Percentiles rank a stretch among this genome's conserved stretches.
Evolutionary conservation across 2,797 vertebrate species (phyloP).

Genomic region (Cichlasoma orientale): DNA sequence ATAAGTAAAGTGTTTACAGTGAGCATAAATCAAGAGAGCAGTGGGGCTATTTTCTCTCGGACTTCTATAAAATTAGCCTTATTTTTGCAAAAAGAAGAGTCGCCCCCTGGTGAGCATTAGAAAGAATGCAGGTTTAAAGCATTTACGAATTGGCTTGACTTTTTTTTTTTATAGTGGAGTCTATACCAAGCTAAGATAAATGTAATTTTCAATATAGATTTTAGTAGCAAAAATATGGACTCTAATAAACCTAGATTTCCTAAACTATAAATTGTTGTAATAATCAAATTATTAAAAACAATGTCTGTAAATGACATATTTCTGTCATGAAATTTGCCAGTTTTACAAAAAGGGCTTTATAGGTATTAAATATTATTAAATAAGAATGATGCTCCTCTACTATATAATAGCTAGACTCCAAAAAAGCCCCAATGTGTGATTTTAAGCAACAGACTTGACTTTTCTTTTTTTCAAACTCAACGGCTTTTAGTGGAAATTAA

Average conservation of each 20-base stretch:
- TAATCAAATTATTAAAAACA: neutral
- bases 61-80: neutral
- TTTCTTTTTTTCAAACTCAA: slow-evolving; percentile 64
- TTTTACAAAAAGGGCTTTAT: neutral
- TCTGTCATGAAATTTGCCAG: neutral
- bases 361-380: neutral
- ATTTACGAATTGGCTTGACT: neutral
- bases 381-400: neutral
- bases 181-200: neutral
- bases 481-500: slow-evolving; percentile 78
- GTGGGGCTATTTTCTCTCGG: neutral
- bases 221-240: neutral
- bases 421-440: slow-evolving; percentile 8
- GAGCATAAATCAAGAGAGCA: neutral
- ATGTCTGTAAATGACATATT: neutral
- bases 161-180: neutral
- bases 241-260: neutral
- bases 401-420: neutral
- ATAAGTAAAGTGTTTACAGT: neutral
- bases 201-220: neutral
- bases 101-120: neutral
- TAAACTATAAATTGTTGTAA: neutral
- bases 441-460: slow-evolving; percentile 64
- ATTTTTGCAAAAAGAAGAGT: neutral
- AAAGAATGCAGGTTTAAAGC: neutral